Base-by-base conservation (phyloP, 53 echinoderm and acorn worm genomes). In the Zoroaster sp. region DNA sequence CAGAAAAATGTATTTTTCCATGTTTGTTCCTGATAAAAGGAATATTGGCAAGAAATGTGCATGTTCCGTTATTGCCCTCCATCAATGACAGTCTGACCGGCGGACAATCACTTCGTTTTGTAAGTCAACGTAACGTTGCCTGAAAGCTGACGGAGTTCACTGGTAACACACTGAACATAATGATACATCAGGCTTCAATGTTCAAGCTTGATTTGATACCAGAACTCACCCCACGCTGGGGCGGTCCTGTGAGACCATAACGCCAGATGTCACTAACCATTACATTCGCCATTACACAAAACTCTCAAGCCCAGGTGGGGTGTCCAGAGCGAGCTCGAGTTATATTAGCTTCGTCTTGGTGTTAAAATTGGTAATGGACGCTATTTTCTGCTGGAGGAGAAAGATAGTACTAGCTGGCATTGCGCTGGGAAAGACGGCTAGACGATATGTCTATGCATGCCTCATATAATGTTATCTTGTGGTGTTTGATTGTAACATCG, bases 191-290 rank as follows among this genome's bases (percentile, higher is more conserved):
- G n/a, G n/a, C n/a, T n/a, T n/a, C 63, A 25, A 59, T 59, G 28
- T 59, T 59, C 9, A 55, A 59, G 63, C 63, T 28, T 59, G 63
- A 8, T 21, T 21, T 59, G 23, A 25, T 6, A 6, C 21, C 59
- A 59, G 63, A 59, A 59, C 20, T 25, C 28, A 21, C 32, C 79
- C 25, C 36, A 59, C 63, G 63, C 63, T 71, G 85, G 12, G 85
- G 12, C 36, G 49, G 20, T 70, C 34, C 31, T 44, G 35, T n/a
- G 12, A 44, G 40, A 39, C 81, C 41, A 11, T 17, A 42, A 21
- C 67, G 23, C 85, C 85, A 85, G 70, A 85, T 85, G 85, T 85
- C 71, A 70, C 42, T 42, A 81, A 30, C 66, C 66, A 81, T 81
- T 81, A 63, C 39, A 59, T 59, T 33, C 18, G 38, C 65, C 80